These are phyloP conservation scores for Sycophaga agraensis DNA, from an alignment of 1,140 invertebrate genomes.

Conservation along the genomic window DNA sequence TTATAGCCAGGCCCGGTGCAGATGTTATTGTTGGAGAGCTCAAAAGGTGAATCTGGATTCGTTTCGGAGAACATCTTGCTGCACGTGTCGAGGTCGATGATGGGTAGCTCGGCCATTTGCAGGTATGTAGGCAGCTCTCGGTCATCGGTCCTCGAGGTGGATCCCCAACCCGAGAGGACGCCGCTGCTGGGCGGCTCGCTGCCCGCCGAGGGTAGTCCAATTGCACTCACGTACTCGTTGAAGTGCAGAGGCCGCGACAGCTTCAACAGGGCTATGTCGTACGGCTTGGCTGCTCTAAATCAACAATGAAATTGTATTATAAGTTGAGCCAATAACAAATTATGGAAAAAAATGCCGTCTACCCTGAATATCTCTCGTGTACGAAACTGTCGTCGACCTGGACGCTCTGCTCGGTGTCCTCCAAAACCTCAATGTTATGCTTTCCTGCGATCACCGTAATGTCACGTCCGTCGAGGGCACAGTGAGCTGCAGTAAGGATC, in stretches of 20 bases:
- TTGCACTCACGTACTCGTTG: constrained; percentile 56
- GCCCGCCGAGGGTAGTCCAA: constrained; percentile 55
- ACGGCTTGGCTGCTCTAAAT: constrained; percentile 56
- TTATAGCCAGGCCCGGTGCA: constrained; percentile 64
- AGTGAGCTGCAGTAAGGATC: constrained; percentile 20
- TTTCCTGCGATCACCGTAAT: constrained; percentile 43
- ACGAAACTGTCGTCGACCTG: constrained; percentile 46
- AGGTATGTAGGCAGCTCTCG: constrained; percentile 33
- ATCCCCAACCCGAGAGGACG: constrained; percentile 59
- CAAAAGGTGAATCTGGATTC: constrained; percentile 28
- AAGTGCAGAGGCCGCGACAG: constrained; percentile 59
- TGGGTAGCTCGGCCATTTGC: constrained; percentile 38
- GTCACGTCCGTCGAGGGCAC: neutral
- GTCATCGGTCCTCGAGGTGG: constrained; percentile 32
- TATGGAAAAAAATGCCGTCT: constrained; percentile 20
- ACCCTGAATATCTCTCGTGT: constrained; percentile 55
- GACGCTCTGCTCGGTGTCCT: constrained; percentile 53
- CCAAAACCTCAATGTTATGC: constrained; percentile 31
- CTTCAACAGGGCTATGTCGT: constrained; percentile 67
- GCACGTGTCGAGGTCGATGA: constrained; percentile 36
- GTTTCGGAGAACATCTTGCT: constrained; percentile 24
- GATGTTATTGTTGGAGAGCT: constrained; percentile 54
- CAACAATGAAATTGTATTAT: neutral
- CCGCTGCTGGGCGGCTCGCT: constrained; percentile 33
- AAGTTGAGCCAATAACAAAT: neutral